phyloP scores from a whole-genome alignment of 2,113 vertebrate species.

The Pteruthius melanotis region DNA sequence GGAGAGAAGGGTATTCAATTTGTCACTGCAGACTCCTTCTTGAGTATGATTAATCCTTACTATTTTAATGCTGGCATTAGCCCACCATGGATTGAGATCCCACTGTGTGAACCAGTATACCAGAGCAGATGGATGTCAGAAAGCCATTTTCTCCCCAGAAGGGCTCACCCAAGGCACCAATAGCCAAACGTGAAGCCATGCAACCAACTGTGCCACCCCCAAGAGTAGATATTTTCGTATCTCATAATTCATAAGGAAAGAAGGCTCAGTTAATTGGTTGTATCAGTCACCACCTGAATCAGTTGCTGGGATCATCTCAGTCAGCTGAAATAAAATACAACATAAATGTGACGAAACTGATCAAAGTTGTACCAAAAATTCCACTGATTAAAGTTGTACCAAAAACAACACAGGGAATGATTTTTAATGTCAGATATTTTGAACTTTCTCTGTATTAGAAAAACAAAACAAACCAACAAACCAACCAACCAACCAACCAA shows the following conservation, averaged over 20 bases:
- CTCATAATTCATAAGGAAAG: background rate
- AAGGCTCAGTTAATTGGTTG: background rate
- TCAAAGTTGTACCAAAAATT: background rate
- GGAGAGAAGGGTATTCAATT: background rate
- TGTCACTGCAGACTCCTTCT: background rate
- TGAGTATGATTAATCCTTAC: background rate
- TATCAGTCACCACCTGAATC: background rate
- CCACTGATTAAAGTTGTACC: background rate
- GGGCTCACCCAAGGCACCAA: background rate
- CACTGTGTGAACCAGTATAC: background rate
- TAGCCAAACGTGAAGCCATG: background rate
- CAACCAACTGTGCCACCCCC: background rate
- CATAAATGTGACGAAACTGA: background rate
- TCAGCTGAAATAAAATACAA: background rate
- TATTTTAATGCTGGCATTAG: background rate
- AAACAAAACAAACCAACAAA: background rate
- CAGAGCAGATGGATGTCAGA: background rate
- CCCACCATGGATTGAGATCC: background rate
- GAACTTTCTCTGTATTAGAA: background rate
- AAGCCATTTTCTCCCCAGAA: background rate
- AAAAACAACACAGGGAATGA: background rate
- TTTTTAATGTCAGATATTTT: background rate
- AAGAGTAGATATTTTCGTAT: background rate
- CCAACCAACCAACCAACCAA: background rate
- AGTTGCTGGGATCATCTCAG: background rate